A percentile compares a stretch with the other conserved stretches of the same genome.
phyloP scores from a whole-genome alignment of 2,797 vertebrate species.

The Myotis pilosus region DNA sequence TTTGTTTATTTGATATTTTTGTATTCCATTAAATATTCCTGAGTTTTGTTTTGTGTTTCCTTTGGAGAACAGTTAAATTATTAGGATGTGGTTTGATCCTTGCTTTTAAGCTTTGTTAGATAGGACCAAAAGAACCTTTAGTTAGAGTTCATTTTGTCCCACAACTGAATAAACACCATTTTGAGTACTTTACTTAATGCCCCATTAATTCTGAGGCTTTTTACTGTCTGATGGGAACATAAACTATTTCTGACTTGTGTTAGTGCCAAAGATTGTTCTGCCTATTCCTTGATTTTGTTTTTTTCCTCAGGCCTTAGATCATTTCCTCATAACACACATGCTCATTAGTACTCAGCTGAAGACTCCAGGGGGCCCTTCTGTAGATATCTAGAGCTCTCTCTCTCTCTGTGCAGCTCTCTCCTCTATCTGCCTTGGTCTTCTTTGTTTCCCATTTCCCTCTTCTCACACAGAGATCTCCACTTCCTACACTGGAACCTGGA shows the following conservation, averaged over 20 bases:
- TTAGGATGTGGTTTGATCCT: not conserved
- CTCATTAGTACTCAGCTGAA: not conserved
- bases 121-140: not conserved
- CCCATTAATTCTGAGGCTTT: not conserved
- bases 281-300: not conserved
- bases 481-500: not conserved
- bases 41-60: not conserved
- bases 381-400: not conserved
- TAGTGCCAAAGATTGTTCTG: not conserved
- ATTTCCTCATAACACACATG: not conserved
- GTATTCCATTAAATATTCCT: not conserved
- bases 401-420: not conserved
- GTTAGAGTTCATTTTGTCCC: slow-evolving; percentile 2
- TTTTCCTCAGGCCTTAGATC: not conserved
- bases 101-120: not conserved
- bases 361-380: not conserved
- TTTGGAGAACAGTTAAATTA: not conserved
- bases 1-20: not conserved
- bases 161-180: not conserved
- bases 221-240: not conserved
- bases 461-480: not conserved
- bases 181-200: not conserved
- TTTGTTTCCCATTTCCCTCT: not conserved
- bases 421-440: not conserved
- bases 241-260: not conserved